Base-by-base conservation (phyloP, 2,888 invertebrate species). In the Galerucella calmariensis region DNA sequence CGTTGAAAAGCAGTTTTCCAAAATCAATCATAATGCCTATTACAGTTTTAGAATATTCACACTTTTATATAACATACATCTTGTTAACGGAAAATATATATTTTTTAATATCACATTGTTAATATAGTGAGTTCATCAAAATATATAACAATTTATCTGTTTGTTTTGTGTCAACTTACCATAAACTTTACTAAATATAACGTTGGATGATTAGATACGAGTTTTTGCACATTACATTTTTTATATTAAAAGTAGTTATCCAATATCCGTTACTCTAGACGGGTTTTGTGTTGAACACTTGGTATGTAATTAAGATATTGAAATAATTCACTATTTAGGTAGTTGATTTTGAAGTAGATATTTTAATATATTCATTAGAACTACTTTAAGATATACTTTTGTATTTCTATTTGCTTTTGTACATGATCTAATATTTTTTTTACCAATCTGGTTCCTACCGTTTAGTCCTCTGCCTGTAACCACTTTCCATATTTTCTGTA, bases 101-200 rank as follows among this genome's bases (percentile, higher is more conserved):
- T 16, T 16, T 46, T 46, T 20, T 14, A 46, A 14, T 65, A 12
- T 46, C 51, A 12, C 20, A 48, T 48, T 46, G 24, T 14, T 24
- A 46, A 66, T 66, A 48, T 6, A 16, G 27, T 66, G 35, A n/a
- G 12, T 48, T 48, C 48, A 48, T 48, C 48, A 48, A 35, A 62
- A 62, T n/a, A 62, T 62, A 62, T 62, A 27, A 35, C 20, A 16
- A 67, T 68, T 73, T 78, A 72, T 76, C 77, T 68, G 66, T 56
- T 70, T 72, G 66, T 66, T 56, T 72, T 68, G 12, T 75, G 62
- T 74, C 74, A 74, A 68, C 66, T 44, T 53, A 69, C 75, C 68
- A 73, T 75, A 76, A 78, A 75, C 59, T 75, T 72, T 61, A 69
- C 78, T 73, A 78, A 73, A 76, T 74, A 76, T 76, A 78, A 73